Conservation (phyloP, 2,113 vertebrate genomes). For the Colistium nudipinnis region DNA sequence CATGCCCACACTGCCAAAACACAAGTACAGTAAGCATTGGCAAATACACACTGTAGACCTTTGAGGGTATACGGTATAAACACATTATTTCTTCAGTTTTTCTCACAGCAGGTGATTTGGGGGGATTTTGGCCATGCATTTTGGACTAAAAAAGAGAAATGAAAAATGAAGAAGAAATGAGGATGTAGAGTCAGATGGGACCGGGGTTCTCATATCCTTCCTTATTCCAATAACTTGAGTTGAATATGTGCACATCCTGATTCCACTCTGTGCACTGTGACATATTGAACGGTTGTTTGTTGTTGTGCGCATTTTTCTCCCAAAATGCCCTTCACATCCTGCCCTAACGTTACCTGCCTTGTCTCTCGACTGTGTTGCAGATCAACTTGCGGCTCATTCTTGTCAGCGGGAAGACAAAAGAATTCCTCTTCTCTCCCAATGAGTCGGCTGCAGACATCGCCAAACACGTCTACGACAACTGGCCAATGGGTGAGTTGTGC, state of each 20-base stretch:
- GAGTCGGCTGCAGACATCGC: conserved; percentile 97
- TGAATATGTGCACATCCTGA: conserved; percentile 34
- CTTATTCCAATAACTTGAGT: conserved; percentile 52
- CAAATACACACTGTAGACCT: conserved; percentile 38
- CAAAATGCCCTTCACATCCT: neutral
- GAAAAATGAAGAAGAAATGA: conserved; percentile 48
- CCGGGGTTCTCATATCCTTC: conserved; percentile 48
- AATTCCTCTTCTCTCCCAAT: conserved; percentile 96
- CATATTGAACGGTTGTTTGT: conserved; percentile 2
- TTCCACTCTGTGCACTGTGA: conserved; percentile 14
- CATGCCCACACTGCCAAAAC: conserved; percentile 38
- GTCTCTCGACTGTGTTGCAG: conserved; percentile 76
- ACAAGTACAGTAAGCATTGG: conserved; percentile 33
- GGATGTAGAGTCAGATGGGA: conserved; percentile 48
- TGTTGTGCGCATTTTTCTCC: too few relatives aligned
- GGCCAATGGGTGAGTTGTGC: conserved; percentile 95
- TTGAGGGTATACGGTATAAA: too few relatives aligned
- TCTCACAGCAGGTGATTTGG: neutral
- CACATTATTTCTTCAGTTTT: conserved; percentile 1
- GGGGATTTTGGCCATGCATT: too few relatives aligned
- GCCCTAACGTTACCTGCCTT: neutral
- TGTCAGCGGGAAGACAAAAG: conserved; percentile 98
- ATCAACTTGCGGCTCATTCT: conserved; percentile 98
- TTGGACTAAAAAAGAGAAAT: too few relatives aligned
- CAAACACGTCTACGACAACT: conserved; percentile 98